Evolutionary conservation across 2,888 invertebrate species (phyloP), one percentile per base, ranked within the genome.

Genomic region (Coenonympha glycerion): DNA sequence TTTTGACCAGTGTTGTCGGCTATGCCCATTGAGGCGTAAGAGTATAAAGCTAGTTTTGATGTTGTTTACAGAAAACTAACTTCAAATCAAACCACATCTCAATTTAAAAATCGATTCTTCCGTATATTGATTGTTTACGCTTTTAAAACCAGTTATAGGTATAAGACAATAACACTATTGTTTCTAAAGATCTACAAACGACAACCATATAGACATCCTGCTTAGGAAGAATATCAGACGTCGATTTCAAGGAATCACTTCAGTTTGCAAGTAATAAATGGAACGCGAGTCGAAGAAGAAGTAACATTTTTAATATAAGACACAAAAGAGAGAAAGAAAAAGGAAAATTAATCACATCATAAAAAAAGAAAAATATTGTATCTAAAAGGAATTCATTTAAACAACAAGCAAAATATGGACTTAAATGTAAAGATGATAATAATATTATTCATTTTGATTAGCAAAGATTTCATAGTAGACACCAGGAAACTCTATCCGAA

Each of bases 401-500:
- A 6, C 31, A 37, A 33, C n/a, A 30, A 24, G 9, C n/a, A n/a
- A 36, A 11, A 21, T 3, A 36, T 37, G 37, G 11, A 11, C 8
- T 8, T 48, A 6, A 15, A 8, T 2, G 3, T 8, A 6, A 45
- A 36, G 19, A 40, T 16, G 1, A 31, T 52, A 6, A 15, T 45
- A n/a, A 15, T 52, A n/a, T n/a, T n/a, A n/a, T n/a, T n/a, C n/a
- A n/a, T n/a, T n/a, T 13, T 44, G 2, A 33, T 18, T 36, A 3
- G 52, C 2, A 26, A 40, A 13, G 36, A 40, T n/a, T 45, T 46
- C n/a, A 19, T 45, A 21, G 36, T 47, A 16, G 63, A 65, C 22
- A 53, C 69, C 3, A 62, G 41, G 34, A 58, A 50, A n/a, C 57
- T 59, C 0, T 55, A 42, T 0, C 16, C 69, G 9, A 60, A 55